Evolutionary conservation across 2,888 invertebrate genomes (phyloP).

Genomic region (Drosophila peninsularis): DNA sequence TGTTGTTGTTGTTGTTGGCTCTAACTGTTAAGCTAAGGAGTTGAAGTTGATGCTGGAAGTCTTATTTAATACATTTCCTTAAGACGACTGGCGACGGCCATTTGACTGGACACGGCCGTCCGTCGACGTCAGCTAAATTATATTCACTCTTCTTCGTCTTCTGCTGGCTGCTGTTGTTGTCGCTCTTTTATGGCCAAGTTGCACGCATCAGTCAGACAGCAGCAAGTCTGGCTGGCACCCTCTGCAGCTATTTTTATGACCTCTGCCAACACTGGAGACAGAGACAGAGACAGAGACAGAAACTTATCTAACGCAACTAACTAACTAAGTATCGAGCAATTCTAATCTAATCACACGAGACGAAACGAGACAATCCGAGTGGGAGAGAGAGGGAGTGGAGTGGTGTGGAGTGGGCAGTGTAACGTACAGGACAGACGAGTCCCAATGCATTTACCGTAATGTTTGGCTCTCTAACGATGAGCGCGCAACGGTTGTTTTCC

Average conservation of each 20-base stretch:
- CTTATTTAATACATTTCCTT: slow-evolving; percentile 76
- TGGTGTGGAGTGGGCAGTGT: not conserved
- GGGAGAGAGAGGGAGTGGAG: not conserved
- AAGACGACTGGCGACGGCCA: slow-evolving; percentile 62
- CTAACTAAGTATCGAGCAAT: slow-evolving; percentile 70
- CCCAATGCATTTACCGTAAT: slow-evolving; percentile 51
- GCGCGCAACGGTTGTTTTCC: slow-evolving; percentile 82
- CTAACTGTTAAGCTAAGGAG: slow-evolving; percentile 67
- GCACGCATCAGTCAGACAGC: slow-evolving; percentile 73
- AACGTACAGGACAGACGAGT: slow-evolving; percentile 3
- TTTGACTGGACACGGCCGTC: slow-evolving; percentile 63
- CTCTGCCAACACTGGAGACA: slow-evolving; percentile 64
- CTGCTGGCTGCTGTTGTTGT: slow-evolving; percentile 45
- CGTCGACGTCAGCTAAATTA: slow-evolving; percentile 74
- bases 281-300: slow-evolving; percentile 22
- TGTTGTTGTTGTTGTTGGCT: slow-evolving; percentile 14
- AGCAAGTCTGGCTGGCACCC: slow-evolving; percentile 36
- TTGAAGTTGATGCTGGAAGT: slow-evolving; percentile 24
- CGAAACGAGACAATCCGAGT: slow-evolving; percentile 8
- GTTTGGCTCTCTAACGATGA: slow-evolving; percentile 56
- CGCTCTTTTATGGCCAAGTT: slow-evolving; percentile 76
- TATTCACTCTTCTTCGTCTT: slow-evolving; percentile 40
- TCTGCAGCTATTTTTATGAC: slow-evolving; percentile 71
- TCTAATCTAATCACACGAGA: slow-evolving; percentile 73
- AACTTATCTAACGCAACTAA: slow-evolving; percentile 73